Evolutionary conservation across 2,888 invertebrate species (phyloP), one percentile per base, ranked within the genome.

Genomic region (Xanthorhoe spadicearia): DNA sequence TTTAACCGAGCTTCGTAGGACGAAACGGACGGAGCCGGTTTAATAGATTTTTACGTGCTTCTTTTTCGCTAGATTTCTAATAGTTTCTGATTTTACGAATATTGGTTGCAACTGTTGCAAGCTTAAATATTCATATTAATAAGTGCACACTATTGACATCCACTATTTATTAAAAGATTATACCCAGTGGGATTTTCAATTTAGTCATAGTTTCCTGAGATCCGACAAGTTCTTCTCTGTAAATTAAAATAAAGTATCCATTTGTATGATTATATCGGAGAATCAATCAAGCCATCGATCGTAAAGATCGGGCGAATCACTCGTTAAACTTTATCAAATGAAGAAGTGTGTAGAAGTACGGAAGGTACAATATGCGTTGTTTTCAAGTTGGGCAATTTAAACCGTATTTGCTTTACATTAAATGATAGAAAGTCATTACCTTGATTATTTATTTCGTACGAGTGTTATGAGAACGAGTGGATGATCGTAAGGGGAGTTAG

Each of bases 21-120:
- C 32, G 58, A 35, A 51, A 19, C 56, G 61, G 3, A 49, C 32
- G 49, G 17, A 66, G 67, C 58, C 64, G 64, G 57, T 72, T 65
- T 64, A 66, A 70, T 68, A 62, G 62, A 68, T 72, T 68, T 66
- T 64, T 60, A 56, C 57, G 61, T 63, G 65, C 64, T 61, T 64
- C 66, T 72, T 72, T 69, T 64, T 63, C n/a, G 28, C 17, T 57
- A 53, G 28, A 63, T 69, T 65, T 64, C 46, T 50, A 58, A 35
- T 46, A 32, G 23, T 56, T 28, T 50, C 51, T 17, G 18, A n/a
- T 56, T 8, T 9, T 55, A 49, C 19, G 32, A 48, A 59, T 35
- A n/a, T 50, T 19, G 4, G 23, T 23, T 23, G 23, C 23, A 23
- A 49, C 3, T 18, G n/a, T n/a, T n/a, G 10, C 38, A 38, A 15